Percentiles rank a stretch among this genome's conserved stretches.
These are phyloP conservation scores for Dorcus hopei DNA, from an alignment of 2,888 invertebrate genomes.

Conservation along the genomic window DNA sequence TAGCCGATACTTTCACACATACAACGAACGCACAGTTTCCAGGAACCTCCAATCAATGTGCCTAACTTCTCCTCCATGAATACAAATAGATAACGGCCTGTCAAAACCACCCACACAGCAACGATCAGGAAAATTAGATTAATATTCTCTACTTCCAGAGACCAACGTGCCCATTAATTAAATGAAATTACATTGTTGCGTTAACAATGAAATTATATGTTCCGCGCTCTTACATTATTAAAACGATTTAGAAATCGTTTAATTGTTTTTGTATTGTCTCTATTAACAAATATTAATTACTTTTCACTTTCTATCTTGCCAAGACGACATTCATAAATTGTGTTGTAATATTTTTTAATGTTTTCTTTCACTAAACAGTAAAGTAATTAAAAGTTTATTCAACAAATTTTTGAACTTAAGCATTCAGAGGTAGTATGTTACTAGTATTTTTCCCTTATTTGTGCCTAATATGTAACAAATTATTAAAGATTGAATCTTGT, in stretches of 20 bases:
- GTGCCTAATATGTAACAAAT: too few relatives aligned
- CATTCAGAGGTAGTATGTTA: too few relatives aligned
- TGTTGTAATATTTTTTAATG: too few relatives aligned
- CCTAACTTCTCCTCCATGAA: slow-evolving; percentile 23
- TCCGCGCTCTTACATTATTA: slow-evolving; percentile 1
- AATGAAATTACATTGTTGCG: slow-evolving; percentile 1
- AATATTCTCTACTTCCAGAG: slow-evolving; percentile 2
- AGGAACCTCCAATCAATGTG: slow-evolving; percentile 23
- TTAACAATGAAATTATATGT: slow-evolving; percentile 1
- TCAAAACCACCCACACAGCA: slow-evolving; percentile 11
- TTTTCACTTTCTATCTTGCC: background rate
- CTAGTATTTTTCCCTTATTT: too few relatives aligned
- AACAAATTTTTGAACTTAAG: too few relatives aligned
- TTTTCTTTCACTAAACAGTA: too few relatives aligned
- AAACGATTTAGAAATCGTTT: slow-evolving; percentile 2
- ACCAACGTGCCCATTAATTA: slow-evolving; percentile 2
- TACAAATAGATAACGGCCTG: slow-evolving; percentile 19
- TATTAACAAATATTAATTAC: background rate
- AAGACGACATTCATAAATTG: too few relatives aligned
- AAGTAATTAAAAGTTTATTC: too few relatives aligned
- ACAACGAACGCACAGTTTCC: slow-evolving; percentile 19
- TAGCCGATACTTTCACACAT: slow-evolving; percentile 25
- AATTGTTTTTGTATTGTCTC: slow-evolving; percentile 1
- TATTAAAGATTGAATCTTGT: too few relatives aligned
- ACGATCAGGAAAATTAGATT: slow-evolving; percentile 5